phyloP scores from a whole-genome alignment of 2,888 invertebrate species.

The Theristus sp. region DNA sequence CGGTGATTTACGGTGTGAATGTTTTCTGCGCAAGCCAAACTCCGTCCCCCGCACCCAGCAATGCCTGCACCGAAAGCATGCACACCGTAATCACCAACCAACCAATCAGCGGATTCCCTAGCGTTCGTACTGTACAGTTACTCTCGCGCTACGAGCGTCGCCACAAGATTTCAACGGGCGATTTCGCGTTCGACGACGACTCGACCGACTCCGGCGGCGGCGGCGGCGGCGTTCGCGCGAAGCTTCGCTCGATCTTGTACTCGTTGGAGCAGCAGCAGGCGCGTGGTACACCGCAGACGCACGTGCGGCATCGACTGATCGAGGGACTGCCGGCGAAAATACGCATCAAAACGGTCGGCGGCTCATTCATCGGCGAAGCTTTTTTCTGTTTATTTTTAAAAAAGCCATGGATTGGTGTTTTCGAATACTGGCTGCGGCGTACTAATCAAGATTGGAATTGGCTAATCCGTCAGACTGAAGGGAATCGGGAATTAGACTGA shows the following conservation, averaged over 20 bases:
- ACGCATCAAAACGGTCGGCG: neutral
- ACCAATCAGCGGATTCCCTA: neutral
- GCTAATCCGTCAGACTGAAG: too few species aligned
- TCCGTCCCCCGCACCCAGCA: too few species aligned
- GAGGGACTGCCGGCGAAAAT: neutral
- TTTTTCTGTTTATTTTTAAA: too few species aligned
- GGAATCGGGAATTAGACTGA: too few species aligned
- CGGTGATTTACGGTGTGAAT: too few species aligned
- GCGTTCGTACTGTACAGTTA: neutral
- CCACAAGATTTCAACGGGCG: neutral
- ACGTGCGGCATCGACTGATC: neutral
- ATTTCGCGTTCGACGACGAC: neutral
- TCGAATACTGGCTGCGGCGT: too few species aligned
- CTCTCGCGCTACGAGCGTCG: neutral
- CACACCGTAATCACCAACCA: too few species aligned
- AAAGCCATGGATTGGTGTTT: too few species aligned
- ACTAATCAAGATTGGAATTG: too few species aligned
- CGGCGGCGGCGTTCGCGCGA: neutral
- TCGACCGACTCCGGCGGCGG: neutral
- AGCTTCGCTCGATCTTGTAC: conserved; percentile 19
- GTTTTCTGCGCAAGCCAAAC: too few species aligned
- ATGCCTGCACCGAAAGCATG: too few species aligned
- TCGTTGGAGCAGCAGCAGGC: conserved; percentile 11
- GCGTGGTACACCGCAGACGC: too few species aligned
- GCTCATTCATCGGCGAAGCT: neutral